Base-by-base conservation (phyloP, 1,140 invertebrate species). In the Hyles vespertilio region DNA sequence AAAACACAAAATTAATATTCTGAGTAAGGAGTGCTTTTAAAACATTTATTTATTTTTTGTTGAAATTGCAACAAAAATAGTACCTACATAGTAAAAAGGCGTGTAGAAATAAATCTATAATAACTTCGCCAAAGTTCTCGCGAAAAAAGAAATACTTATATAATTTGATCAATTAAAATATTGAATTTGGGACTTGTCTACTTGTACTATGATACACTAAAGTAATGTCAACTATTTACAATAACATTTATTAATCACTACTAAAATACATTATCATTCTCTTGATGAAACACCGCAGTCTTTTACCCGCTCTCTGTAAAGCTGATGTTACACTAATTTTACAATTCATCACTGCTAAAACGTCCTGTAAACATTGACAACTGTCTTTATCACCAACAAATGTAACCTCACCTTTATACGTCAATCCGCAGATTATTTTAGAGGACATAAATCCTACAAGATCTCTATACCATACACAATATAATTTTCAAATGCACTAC, bases 211-310 rank as follows among this genome's bases (percentile, higher is more conserved):
- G 50, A 11, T 65, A 65, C 51, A 61, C 56, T 46, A 44, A 36
- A 50, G 52, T 47, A 45, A 33, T 53, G 5, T 43, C 49, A 66
- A 63, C 56, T 70, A 77, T 79, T 71, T 77, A 81, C 74, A 81
- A 65, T 58, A 73, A 69, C 72, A 68, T 54, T 45, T 40, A 69
- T 58, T 55, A 49, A 54, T 63, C 56, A 71, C 34, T 49, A 58
- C 56, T 73, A 69, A 22, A 63, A 63, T 72, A 70, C 67, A 62
- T 58, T 61, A 56, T 49, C 61, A 61, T 44, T 58, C 55, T 52
- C 40, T 61, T 67, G 58, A 61, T 48, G 54, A 65, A 63, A 54
- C 59, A 46, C 51, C 49, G 59, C 68, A 74, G 72, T 79, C 65
- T 76, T 74, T 56, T 65, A 69, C 66, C 66, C 68, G 68, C 72